phyloP scores from a whole-genome alignment of 2,113 vertebrate species.

The Brachyhypopomus occidentalis region DNA sequence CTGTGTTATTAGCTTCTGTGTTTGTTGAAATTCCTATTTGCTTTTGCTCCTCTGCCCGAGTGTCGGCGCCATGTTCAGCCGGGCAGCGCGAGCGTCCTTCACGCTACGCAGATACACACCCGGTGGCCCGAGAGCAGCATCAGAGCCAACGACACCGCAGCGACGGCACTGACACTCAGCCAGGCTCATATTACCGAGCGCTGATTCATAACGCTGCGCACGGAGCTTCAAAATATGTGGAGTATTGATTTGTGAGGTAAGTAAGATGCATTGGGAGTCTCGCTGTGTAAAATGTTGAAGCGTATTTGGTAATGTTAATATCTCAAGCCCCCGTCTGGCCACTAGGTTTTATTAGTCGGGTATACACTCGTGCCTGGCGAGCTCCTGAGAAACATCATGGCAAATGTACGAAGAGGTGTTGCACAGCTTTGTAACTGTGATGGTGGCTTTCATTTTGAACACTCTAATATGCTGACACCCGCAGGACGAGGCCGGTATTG shows the following conservation, averaged over 20 bases:
- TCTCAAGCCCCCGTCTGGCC: neutral
- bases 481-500: neutral
- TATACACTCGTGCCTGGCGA: neutral
- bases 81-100: neutral
- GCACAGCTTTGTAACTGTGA: too few species aligned
- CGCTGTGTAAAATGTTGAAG: constrained; percentile 43
- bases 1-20: constrained; percentile 18
- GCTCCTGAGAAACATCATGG: neutral
- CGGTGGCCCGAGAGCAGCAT: neutral
- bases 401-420: neutral
- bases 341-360: too few species aligned
- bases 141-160: constrained; percentile 13
- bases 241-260: constrained; percentile 53
- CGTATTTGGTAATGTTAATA: constrained; percentile 28
- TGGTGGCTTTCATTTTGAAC: neutral
- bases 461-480: neutral
- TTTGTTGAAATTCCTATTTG: neutral
- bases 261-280: constrained; percentile 43
- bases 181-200: constrained; percentile 21
- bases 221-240: constrained; percentile 46
- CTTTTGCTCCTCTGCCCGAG: neutral
- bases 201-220: constrained; percentile 32
- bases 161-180: constrained; percentile 26
- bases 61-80: too few species aligned
- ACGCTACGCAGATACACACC: constrained; percentile 1